Base-by-base conservation (phyloP, 2,888 invertebrate genomes). In the Yponomeuta sedellus region DNA sequence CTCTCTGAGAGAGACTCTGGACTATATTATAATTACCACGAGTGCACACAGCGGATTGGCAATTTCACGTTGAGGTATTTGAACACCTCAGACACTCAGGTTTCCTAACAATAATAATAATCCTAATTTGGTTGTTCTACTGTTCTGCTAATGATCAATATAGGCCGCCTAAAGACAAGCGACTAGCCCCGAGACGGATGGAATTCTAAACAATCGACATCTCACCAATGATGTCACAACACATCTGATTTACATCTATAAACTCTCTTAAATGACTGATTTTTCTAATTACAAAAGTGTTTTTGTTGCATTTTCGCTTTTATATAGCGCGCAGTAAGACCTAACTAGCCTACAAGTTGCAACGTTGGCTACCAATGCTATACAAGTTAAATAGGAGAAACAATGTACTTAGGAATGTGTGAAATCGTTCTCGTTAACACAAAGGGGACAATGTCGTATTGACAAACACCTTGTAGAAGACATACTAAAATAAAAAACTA, bases 391-490 rank as follows among this genome's bases (percentile, higher is more conserved):
- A 52, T 52, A 52, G 44, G 44, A 52, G 63, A 20, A 63, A 63
- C 63, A 63, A 63, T 63, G 44, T 28, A 34, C 25, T 16, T 16
- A 44, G 63, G 63, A 63, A 63, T 63, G 63, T 52, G 63, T 63
- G 63, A 63, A 63, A 63, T 63, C 44, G 20, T 63, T 44, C 44
- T 63, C 16, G 6, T 28, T 34, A n/a, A 34, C 34, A 61, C 63
- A 63, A 63, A 63, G 4, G 63, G 59, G 22, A 59, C 59, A 20
- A 58, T 20, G 73, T 74, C 71, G 75, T 75, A 71, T n/a, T n/a
- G n/a, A n/a, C 75, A 74, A 76, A 77, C 78, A 77, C 74, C 75
- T 73, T 76, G 71, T 52, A 5, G 44, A 52, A 12, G 44, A n/a
- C n/a, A n/a, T n/a, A n/a, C n/a, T 16, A 52, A 52, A 52, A 52